Evolutionary conservation across 92 coral and sea anemone genomes (phyloP).

Genomic region (Paramuricea clavata): DNA sequence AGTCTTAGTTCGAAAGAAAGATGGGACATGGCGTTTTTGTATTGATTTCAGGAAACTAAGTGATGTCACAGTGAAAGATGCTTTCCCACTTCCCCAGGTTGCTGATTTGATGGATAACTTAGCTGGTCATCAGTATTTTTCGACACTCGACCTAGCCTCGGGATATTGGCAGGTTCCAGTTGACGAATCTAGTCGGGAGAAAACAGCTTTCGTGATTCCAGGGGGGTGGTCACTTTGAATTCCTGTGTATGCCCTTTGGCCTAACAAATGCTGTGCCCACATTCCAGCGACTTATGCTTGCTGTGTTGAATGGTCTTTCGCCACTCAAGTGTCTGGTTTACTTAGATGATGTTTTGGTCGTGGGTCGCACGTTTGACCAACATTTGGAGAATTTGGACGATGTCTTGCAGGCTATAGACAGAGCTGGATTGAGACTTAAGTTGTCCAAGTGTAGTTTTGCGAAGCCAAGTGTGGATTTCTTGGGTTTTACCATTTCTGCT

Average conservation of each 20-base stretch:
- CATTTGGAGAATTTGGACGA: not conserved
- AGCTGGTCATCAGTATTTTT: conserved; percentile 49
- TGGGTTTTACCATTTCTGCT: not conserved
- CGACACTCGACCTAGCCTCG: conserved; percentile 49
- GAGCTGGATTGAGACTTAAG: not conserved
- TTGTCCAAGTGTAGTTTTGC: not conserved
- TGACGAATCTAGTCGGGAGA: conserved; percentile 23
- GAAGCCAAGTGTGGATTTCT: not conserved
- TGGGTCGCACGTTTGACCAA: conserved; percentile 4
- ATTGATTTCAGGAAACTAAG: conserved; percentile 54
- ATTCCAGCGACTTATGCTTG: too few relatives aligned
- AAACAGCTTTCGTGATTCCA: conserved; percentile 52
- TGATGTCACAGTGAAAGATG: conserved; percentile 63
- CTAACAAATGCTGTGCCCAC: too few relatives aligned
- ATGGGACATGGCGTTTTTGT: conserved; percentile 55
- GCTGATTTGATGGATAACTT: conserved; percentile 61
- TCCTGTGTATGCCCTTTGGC: conserved; percentile 48
- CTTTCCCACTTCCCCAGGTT: conserved; percentile 55
- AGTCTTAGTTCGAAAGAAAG: conserved; percentile 43
- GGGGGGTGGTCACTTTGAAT: conserved; percentile 49
- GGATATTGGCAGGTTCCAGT: conserved; percentile 60
- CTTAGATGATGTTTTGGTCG: too few relatives aligned
- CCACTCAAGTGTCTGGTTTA: too few relatives aligned
- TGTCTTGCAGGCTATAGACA: too few relatives aligned
- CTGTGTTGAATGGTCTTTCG: too few relatives aligned